Evolutionary conservation across 2,797 vertebrate genomes (phyloP), one percentile per base, ranked within the genome.

Genomic region (Anomalospiza imberbis): DNA sequence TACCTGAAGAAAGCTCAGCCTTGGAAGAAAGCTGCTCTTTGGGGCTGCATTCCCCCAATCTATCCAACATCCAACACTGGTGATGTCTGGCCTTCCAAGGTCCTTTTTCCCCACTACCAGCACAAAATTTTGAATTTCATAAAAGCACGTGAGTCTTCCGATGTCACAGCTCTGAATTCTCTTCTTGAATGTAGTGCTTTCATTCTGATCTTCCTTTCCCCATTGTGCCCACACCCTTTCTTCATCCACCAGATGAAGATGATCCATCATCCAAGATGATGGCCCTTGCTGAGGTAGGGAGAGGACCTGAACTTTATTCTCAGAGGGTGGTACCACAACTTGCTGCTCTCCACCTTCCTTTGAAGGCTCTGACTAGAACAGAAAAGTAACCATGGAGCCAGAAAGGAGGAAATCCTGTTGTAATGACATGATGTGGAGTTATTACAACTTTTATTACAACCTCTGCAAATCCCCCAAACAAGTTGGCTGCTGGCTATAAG

Each of bases 141-240:
- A 50, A 60, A 67, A 79, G 11, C 45, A 21, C 0, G 0, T 5
- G 24, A 61, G 4, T 16, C 34, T 60, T 70, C 67, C 38, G 29
- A 57, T 34, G 80, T 22, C 45, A 50, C 0, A 3, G 19, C 29
- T 48, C 51, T 51, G 38, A 81, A 78, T 40, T 84, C 2, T 62
- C 20, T 17, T n/a, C n/a, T 47, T 72, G 38, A 63, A 60, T 38
- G 25, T 2, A 28, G 19, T 53, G 45, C 47, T 70, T 72, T 71
- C 38, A 13, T 24, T 57, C 58, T 79, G 54, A 31, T 42, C 20
- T 61, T 81, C 29, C 66, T 40, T 71, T 58, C 17, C 47, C 36
- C 12, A 32, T 0, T 4, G 2, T 26, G 11, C 77, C 44, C 31
- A 60, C 9, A 8, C 13, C 63, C 32, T 38, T 26, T 57, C 21